Conservation (phyloP, 1,140 invertebrate genomes). For the Ips typographus region DNA sequence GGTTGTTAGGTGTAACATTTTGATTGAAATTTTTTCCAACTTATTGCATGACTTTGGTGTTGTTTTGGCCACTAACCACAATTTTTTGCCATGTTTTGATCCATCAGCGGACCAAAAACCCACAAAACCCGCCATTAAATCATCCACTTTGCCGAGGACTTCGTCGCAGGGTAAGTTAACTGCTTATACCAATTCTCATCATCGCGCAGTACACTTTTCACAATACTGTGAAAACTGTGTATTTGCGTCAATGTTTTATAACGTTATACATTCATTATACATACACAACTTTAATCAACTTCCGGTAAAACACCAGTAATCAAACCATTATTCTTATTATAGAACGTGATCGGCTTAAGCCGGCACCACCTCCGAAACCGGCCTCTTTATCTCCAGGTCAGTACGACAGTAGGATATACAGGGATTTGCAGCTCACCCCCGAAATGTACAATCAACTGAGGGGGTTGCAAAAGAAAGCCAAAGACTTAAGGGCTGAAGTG, state of each 20-base stretch:
- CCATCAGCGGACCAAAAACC: constrained; percentile 84
- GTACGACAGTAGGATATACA: constrained; percentile 62
- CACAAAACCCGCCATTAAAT: constrained; percentile 92
- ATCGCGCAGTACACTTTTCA: neutral
- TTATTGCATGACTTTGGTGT: constrained; percentile 36
- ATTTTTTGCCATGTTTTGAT: constrained; percentile 53
- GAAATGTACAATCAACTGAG: constrained; percentile 86
- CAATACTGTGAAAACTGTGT: too few relatives aligned
- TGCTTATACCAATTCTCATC: neutral
- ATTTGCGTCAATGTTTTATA: too few relatives aligned
- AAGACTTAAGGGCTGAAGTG: constrained; percentile 87
- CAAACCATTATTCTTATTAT: constrained; percentile 39
- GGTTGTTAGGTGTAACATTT: too few relatives aligned
- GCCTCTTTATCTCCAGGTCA: constrained; percentile 68
- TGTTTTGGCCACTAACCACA: constrained; percentile 44
- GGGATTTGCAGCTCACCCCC: constrained; percentile 70
- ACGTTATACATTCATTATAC: too few relatives aligned
- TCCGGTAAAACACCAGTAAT: neutral
- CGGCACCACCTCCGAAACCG: constrained; percentile 82
- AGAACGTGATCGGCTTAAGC: constrained; percentile 82
- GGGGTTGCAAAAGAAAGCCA: constrained; percentile 84
- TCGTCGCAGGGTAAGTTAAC: constrained; percentile 83
- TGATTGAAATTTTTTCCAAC: neutral
- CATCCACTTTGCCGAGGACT: constrained; percentile 87
- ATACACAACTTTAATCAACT: neutral